Conservation (phyloP, 2,888 invertebrate genomes). For the Leptopilina myrica region DNA sequence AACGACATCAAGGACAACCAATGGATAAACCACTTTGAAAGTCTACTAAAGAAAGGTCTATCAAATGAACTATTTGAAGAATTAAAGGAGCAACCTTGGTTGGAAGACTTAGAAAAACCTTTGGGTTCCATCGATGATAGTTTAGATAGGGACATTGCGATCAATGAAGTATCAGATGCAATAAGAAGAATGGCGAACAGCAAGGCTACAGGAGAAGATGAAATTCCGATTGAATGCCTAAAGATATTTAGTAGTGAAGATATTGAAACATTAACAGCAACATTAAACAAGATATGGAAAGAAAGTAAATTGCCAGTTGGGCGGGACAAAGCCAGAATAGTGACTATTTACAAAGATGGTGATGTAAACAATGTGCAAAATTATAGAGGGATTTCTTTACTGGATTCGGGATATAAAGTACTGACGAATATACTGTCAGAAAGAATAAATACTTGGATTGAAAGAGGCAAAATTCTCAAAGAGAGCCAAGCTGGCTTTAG, state of each 20-base stretch:
- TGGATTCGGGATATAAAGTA: conserved; percentile 40
- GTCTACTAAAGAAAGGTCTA: background rate
- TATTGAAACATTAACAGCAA: background rate
- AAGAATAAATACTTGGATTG: conserved; percentile 33
- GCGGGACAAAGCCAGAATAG: conserved; percentile 42
- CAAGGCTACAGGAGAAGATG: background rate
- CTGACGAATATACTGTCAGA: conserved; percentile 28
- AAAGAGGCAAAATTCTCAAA: background rate
- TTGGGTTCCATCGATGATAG: background rate
- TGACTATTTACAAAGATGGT: conserved; percentile 25
- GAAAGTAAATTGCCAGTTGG: conserved; percentile 9
- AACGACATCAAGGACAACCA: background rate
- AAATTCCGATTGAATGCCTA: background rate
- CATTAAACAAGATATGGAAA: conserved; percentile 25
- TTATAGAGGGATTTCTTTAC: conserved; percentile 39
- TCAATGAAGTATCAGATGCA: background rate
- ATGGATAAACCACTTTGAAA: background rate
- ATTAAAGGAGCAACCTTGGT: background rate
- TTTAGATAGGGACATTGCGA: background rate
- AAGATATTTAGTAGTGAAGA: background rate
- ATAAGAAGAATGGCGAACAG: background rate
- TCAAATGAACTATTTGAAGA: background rate
- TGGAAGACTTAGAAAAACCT: background rate
- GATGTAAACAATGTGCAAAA: conserved; percentile 3
- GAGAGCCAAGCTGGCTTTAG: background rate